Percentiles rank a stretch among this genome's conserved stretches.
phyloP scores from a whole-genome alignment of 1,140 invertebrate genomes.

The Hermetia illucens region DNA sequence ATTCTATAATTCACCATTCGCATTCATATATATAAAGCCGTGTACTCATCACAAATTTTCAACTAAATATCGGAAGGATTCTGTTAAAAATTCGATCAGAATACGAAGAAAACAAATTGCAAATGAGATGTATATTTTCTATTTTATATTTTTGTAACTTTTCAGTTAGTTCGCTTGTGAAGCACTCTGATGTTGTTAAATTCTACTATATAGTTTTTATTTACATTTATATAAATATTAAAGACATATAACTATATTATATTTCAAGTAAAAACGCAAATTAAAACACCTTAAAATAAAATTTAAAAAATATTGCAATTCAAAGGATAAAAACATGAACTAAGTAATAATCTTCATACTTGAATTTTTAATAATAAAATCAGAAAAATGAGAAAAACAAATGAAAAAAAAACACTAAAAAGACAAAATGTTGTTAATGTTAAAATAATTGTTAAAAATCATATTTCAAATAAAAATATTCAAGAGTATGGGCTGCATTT shows the following conservation, averaged over 20 bases:
- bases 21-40: no score
- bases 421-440: slow-evolving; percentile 13
- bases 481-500: slow-evolving; percentile 9
- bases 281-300: no score
- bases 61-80: no score
- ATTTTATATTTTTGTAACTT: background rate
- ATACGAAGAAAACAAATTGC: no score
- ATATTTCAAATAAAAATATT: slow-evolving; percentile 10
- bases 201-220: background rate
- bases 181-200: background rate
- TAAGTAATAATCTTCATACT: slow-evolving; percentile 11
- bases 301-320: slow-evolving; percentile 14
- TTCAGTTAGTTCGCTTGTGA: background rate
- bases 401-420: no score
- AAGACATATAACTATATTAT: background rate
- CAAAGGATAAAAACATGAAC: slow-evolving; percentile 11
- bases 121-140: no score
- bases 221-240: background rate
- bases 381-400: no score
- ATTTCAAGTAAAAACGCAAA: background rate
- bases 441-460: slow-evolving; percentile 12
- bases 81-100: no score
- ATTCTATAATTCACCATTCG: no score
- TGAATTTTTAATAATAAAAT: slow-evolving; percentile 7
- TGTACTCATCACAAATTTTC: no score